A percentile compares a stretch with the other conserved stretches of the same genome.
Conservation (phyloP, 2,797 vertebrate species). For the Pterois miles region DNA sequence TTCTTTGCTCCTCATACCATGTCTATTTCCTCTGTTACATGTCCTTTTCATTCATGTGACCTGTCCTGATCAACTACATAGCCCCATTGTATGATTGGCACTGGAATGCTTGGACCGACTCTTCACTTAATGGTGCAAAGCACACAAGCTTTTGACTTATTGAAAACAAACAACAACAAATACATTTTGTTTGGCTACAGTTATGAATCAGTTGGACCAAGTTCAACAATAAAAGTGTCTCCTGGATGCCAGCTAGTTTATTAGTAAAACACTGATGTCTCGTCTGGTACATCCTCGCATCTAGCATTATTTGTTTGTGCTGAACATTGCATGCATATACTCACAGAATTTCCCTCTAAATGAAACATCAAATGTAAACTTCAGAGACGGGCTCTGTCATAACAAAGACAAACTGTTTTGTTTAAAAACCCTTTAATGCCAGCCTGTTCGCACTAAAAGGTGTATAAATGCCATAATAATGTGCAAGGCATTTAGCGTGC, state of each 20-base stretch:
- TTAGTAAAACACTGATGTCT: conserved; percentile 1
- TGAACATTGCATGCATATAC: not conserved
- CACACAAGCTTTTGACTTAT: not conserved
- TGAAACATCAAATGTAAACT: not conserved
- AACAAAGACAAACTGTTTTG: not conserved
- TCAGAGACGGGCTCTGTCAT: not conserved
- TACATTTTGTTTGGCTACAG: not conserved
- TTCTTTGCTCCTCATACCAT: not conserved
- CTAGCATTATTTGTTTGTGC: not conserved
- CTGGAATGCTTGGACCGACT: not conserved
- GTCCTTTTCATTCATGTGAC: not conserved
- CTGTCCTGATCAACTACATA: not conserved
- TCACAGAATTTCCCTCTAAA: not conserved
- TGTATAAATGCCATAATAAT: too few species aligned
- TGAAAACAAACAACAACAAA: not conserved
- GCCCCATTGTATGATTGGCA: not conserved
- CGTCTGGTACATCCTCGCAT: not conserved
- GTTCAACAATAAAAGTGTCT: not conserved
- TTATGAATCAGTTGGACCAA: not conserved
- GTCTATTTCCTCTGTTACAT: not conserved
- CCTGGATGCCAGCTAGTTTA: not conserved
- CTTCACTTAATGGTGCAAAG: not conserved
- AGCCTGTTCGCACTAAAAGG: too few species aligned
- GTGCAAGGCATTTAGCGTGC: too few species aligned
- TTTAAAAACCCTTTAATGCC: not conserved